These are phyloP conservation scores for Zosterops pallidus DNA, from an alignment of 2,113 vertebrate species.

Conservation along the genomic window DNA sequence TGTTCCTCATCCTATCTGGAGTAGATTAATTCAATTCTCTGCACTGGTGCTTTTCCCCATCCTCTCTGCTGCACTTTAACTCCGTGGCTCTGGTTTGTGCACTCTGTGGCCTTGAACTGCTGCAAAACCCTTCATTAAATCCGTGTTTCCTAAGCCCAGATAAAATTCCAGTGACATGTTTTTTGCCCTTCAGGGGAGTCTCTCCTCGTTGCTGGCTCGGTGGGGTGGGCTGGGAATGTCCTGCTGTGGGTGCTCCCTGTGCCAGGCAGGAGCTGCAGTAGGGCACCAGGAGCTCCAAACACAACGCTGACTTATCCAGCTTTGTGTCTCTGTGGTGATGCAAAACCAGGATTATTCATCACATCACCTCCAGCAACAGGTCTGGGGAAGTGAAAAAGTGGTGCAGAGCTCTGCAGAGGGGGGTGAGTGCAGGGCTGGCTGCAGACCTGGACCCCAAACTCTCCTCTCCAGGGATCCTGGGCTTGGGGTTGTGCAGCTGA, in stretches of 20 bases:
- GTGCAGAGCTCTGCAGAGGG: background rate
- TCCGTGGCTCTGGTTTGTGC: background rate
- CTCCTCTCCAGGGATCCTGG: background rate
- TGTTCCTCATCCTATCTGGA: too few species aligned
- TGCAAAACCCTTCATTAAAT: background rate
- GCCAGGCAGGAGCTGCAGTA: background rate
- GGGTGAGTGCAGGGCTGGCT: background rate
- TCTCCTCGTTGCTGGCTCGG: background rate
- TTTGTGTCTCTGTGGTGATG: background rate
- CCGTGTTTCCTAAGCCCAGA: background rate
- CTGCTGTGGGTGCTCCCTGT: background rate
- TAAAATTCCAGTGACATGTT: rapidly evolving
- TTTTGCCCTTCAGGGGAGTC: background rate
- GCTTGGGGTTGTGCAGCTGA: background rate
- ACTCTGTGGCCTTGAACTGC: background rate
- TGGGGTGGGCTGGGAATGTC: background rate
- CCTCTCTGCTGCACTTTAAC: background rate
- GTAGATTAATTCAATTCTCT: too few species aligned
- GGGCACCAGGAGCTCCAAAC: background rate
- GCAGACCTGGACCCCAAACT: background rate
- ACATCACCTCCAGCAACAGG: background rate
- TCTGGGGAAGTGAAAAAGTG: background rate
- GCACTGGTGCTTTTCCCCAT: background rate
- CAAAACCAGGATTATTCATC: background rate
- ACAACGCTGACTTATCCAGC: rapidly evolving